phyloP scores from a whole-genome alignment of 2,888 invertebrate genomes.

The Criorhina ranunculi region DNA sequence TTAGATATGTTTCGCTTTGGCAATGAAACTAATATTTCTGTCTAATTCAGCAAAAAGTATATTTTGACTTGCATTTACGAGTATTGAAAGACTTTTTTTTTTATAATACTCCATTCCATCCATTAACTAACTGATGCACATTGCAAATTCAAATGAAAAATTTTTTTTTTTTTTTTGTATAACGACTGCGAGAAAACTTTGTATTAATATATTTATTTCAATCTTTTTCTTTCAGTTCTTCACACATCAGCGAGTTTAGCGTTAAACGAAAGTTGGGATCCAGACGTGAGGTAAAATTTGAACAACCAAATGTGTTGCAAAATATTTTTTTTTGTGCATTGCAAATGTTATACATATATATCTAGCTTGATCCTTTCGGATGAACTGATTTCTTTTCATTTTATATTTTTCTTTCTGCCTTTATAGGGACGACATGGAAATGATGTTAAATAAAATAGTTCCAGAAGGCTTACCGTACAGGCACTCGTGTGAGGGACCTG shows the following conservation, averaged over 20 bases:
- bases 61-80: too few relatives aligned
- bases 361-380: slow-evolving; percentile 67
- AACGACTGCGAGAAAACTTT: slow-evolving; percentile 80
- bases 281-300: slow-evolving; percentile 90
- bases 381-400: slow-evolving; percentile 31
- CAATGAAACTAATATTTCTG: too few relatives aligned
- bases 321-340: slow-evolving; percentile 30
- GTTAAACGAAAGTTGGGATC: slow-evolving; percentile 99
- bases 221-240: slow-evolving; percentile 89
- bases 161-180: slow-evolving; percentile 79
- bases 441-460: slow-evolving; percentile 99
- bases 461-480: slow-evolving; percentile 98
- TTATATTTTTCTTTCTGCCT: slow-evolving; percentile 47
- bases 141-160: slow-evolving; percentile 1
- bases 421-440: slow-evolving; percentile 97
- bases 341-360: slow-evolving; percentile 12
- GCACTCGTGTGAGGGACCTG: slow-evolving; percentile 99
- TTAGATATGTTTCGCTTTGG: too few relatives aligned
- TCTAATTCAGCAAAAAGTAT: too few relatives aligned
- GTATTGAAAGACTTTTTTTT: too few relatives aligned
- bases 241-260: slow-evolving; percentile 99
- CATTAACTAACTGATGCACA: too few relatives aligned
- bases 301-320: not conserved
- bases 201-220: slow-evolving; percentile 8
- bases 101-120: too few relatives aligned